Evolutionary conservation across 1,140 invertebrate species (phyloP), one percentile per base, ranked within the genome.

Genomic region (Pseudomyrmex pallidus): DNA sequence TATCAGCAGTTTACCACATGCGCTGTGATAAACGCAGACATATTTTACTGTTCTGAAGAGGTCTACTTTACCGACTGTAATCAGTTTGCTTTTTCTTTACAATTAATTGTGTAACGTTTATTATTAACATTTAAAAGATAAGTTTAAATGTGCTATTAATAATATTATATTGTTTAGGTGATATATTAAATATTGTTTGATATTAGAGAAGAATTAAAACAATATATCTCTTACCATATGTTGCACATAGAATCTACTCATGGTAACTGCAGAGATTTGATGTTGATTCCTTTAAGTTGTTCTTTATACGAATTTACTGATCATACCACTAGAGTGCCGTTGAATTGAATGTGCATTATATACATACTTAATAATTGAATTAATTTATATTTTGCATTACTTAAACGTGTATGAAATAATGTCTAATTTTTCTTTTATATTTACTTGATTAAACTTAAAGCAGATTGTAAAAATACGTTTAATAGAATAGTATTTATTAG

Each of bases 11-110:
- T 22, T 57, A 20, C 7, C 9, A 2, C 9, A 48, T 17, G 74
- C 17, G 2, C 20, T 8, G 8, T 52, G 66, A 44, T 80, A 80
- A 15, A 57, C 52, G 1, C 73, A 35, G 35, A 35, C 7, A 35
- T 35, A 35, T 35, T 35, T 35, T 59, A 13, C 17, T 17, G 20
- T 15, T 8, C 22, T 20, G 2, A 59, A 8, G 52, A 59, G 17
- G 2, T 35, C 25, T 70, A 8, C 54, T 80, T 80, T 70, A 3
- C 44, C 66, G 66, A 72, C 66, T 80, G 44, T n/a, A 61, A 35
- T 78, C 1, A 35, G 35, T 52, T 17, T 10, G 3, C 1, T 17
- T 22, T 20, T 46, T 20, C 12, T 76, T 22, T n/a, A 13, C 44
- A 22, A 22, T 35, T n/a, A 13, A 54, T 48, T 12, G 0, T 56